Conservation (phyloP, 2,797 vertebrate genomes). For the Acanthiza pusilla region DNA sequence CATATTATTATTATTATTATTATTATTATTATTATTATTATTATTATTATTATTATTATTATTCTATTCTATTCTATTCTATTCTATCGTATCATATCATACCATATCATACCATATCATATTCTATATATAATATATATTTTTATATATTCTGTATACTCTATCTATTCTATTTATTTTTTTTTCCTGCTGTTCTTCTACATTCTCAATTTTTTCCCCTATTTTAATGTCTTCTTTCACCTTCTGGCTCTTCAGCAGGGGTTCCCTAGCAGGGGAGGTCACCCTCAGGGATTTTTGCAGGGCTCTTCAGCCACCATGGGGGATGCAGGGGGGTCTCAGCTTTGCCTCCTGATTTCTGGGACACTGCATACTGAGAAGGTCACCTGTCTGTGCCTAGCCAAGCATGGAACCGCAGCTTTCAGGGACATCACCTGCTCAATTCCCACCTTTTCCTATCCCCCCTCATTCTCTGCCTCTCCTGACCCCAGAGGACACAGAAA, state of each 20-base stretch:
- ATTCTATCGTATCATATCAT: no score
- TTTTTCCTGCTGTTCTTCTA: fast-evolving
- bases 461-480: neutral
- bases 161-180: no score
- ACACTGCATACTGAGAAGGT: neutral
- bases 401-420: neutral
- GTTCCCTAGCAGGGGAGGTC: neutral
- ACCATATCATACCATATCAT: no score
- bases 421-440: neutral
- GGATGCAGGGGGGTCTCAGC: neutral
- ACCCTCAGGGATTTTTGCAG: neutral
- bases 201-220: no score
- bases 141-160: no score
- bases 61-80: no score
- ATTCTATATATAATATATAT: no score
- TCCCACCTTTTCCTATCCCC: neutral
- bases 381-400: neutral
- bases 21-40: no score
- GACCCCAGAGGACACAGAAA: neutral
- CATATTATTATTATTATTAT: no score
- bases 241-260: neutral
- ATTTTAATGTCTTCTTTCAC: neutral
- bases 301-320: neutral
- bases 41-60: no score
- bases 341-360: neutral